A percentile compares a stretch with the other conserved stretches of the same genome.
These are phyloP conservation scores for Phalloptychus januarius DNA, from an alignment of 2,797 vertebrate species.

Conservation along the genomic window DNA sequence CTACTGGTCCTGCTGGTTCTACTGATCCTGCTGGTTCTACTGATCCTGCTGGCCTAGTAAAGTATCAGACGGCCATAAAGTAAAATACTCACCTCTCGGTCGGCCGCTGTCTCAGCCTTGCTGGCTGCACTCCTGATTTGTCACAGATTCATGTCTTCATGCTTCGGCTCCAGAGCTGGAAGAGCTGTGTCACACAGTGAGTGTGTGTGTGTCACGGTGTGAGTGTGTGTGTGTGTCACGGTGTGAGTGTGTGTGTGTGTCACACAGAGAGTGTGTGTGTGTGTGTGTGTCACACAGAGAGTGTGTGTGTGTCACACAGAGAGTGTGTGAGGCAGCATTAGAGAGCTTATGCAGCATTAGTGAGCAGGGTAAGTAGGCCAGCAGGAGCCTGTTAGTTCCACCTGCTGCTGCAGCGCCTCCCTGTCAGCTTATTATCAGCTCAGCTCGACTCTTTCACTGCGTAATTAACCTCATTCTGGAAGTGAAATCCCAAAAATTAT, in stretches of 20 bases:
- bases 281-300: background rate
- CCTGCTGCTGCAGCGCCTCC: constrained; percentile 18
- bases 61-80: background rate
- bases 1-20: too few relatives aligned
- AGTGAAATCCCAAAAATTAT: background rate
- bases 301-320: background rate
- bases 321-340: constrained; percentile 47
- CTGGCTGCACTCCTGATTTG: constrained; percentile 7
- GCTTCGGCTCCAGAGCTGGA: background rate
- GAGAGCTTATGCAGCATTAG: constrained; percentile 66
- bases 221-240: background rate
- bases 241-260: constrained; percentile 8
- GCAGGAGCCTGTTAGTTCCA: constrained; percentile 28
- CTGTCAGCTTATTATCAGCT: constrained; percentile 7
- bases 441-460: background rate
- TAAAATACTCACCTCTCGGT: constrained; percentile 26
- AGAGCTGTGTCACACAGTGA: constrained; percentile 10
- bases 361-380: constrained; percentile 62
- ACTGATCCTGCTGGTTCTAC: too few relatives aligned
- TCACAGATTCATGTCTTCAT: constrained; percentile 22
- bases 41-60: background rate
- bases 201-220: constrained; percentile 1
- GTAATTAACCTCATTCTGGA: constrained; percentile 5
- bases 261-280: constrained; percentile 1
- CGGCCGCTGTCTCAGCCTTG: constrained; percentile 2